phyloP scores from a whole-genome alignment of 1,140 invertebrate genomes.

The Pygmarrhopalites habei region DNA sequence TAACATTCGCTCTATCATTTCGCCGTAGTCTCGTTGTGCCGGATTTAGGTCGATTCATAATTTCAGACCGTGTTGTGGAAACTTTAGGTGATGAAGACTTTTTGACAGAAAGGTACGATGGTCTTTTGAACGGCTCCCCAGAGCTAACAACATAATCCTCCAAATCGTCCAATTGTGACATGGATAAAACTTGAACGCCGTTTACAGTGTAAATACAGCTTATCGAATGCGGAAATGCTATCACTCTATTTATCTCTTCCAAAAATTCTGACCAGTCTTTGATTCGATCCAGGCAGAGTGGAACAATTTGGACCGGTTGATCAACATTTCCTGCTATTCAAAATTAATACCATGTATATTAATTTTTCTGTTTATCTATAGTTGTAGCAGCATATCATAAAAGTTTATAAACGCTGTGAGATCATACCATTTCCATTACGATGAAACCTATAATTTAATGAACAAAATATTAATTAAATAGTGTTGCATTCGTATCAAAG shows the following conservation, averaged over 20 bases:
- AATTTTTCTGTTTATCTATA: too few relatives aligned
- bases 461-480: too few relatives aligned
- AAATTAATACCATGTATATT: too few relatives aligned
- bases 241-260: constrained; percentile 14
- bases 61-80: neutral
- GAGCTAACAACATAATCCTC: constrained; percentile 29
- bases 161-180: constrained; percentile 18
- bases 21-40: neutral
- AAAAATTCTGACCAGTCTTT: constrained; percentile 28
- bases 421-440: constrained; percentile 35
- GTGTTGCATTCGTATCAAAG: too few relatives aligned
- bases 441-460: too few relatives aligned
- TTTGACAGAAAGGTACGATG: constrained; percentile 13
- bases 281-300: constrained; percentile 9
- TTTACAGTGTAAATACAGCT: constrained; percentile 23
- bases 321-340: too few relatives aligned
- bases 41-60: neutral
- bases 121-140: constrained; percentile 21
- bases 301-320: constrained; percentile 14
- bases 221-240: constrained; percentile 18
- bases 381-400: too few relatives aligned
- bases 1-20: constrained; percentile 16
- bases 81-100: neutral
- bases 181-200: constrained; percentile 20
- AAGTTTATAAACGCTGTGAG: too few relatives aligned